Base-by-base conservation (phyloP, 2,888 invertebrate species). In the Cylloceria caligata region DNA sequence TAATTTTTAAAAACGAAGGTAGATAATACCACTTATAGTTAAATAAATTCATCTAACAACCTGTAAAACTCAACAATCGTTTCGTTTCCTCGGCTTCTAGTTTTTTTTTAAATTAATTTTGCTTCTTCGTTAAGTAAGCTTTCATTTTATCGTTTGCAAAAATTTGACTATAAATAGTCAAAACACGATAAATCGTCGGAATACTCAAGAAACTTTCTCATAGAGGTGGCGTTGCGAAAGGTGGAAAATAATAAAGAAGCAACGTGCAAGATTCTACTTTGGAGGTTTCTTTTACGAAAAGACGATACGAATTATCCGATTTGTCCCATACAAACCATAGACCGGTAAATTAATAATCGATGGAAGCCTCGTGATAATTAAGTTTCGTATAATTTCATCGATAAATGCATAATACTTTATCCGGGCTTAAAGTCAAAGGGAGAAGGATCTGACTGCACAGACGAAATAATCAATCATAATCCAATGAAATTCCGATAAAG, bases 381-480 rank as follows among this genome's bases (percentile, higher is more conserved):
- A 57, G 16, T 36, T 13, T 39, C 3, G 21, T 6, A 21, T 13
- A 42, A 64, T 64, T 42, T 39, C 5, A 21, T 21, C 24, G 24
- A 64, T 30, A 16, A 57, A 57, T 13, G 24, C 6, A 3, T 21
- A 39, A 64, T 39, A 64, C 39, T 64, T 9, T 5, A 64, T 64
- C 13, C 13, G 6, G 13, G 19, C 24, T 4, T 5, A 24, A 64
- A 39, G 21, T 24, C 19, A 3, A 39, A 42, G 13, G n/a, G 11
- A 24, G 1, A 39, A 39, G 11, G 13, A 7, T 36, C 0, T 11
- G 34, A 34, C n/a, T 42, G n/a, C 5, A 24, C 42, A 24, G 24
- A 42, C 21, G 21, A 19, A 64, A 64, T 64, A 24, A 64, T 39
- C 2, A 21, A 42, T 24, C 42, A 21, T 24, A 24, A 64, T 24